phyloP scores from a whole-genome alignment of 2,797 vertebrate genomes.

The Pristis pectinata region DNA sequence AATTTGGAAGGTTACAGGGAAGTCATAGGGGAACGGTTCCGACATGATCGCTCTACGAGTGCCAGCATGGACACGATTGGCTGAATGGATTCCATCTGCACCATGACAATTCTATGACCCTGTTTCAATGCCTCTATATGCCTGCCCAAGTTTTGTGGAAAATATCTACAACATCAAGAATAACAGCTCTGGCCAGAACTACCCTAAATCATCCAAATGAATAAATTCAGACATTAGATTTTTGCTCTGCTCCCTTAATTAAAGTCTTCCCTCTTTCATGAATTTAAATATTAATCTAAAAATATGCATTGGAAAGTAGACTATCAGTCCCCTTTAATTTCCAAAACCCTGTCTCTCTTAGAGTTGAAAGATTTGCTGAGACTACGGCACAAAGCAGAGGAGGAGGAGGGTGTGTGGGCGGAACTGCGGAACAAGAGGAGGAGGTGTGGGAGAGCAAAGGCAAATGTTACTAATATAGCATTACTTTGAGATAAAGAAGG shows the following conservation, averaged over 20 bases:
- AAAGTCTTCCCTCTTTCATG: not conserved
- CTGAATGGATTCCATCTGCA: too few species aligned
- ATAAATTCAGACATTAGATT: not conserved
- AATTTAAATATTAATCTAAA: conserved; percentile 8
- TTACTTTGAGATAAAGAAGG: conserved; percentile 33
- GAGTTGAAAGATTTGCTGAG: conserved; percentile 14
- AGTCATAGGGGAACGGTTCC: too few species aligned
- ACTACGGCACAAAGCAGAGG: conserved; percentile 2
- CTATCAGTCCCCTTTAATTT: not conserved
- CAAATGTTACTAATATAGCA: conserved; percentile 35
- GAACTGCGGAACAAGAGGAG: conserved; percentile 31
- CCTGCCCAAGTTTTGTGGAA: not conserved
- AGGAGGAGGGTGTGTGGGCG: conserved; percentile 21
- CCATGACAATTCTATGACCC: too few species aligned
- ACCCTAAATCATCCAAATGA: too few species aligned
- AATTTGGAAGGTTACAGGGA: too few species aligned
- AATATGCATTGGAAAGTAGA: not conserved
- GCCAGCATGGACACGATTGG: too few species aligned
- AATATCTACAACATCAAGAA: not conserved
- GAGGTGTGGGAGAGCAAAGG: conserved; percentile 35
- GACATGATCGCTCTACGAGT: too few species aligned
- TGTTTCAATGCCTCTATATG: not conserved
- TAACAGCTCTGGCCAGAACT: too few species aligned
- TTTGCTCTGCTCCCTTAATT: not conserved
- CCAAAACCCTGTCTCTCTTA: not conserved